Evolutionary conservation across 2,113 vertebrate genomes (phyloP).

Genomic region (Elaphurus davidianus): DNA sequence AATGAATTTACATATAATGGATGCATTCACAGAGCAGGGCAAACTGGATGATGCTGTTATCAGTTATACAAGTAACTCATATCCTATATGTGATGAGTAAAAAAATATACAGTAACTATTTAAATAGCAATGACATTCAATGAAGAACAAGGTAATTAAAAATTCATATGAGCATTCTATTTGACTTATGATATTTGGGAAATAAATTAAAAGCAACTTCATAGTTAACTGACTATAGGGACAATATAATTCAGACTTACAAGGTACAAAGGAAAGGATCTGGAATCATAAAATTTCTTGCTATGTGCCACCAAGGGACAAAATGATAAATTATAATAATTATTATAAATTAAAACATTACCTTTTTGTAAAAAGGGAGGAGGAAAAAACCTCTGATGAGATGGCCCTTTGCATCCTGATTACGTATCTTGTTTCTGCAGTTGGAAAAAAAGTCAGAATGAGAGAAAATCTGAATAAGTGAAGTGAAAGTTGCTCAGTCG

Average conservation of each 20-base stretch:
- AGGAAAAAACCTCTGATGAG: not conserved
- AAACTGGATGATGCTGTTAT: not conserved
- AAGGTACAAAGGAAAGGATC: not conserved
- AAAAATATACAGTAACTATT: not conserved
- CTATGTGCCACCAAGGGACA: not conserved
- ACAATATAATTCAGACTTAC: not conserved
- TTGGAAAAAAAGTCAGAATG: not conserved
- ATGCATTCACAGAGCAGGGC: not conserved
- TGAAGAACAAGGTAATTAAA: not conserved
- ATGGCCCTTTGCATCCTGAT: not conserved
- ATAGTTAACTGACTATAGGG: not conserved
- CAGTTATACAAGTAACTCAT: not conserved
- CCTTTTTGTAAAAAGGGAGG: not conserved
- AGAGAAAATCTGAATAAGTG: not conserved
- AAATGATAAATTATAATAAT: not conserved
- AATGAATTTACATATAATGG: not conserved
- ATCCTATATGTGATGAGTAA: not conserved
- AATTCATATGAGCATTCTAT: not conserved
- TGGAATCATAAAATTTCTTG: not conserved
- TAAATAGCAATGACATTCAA: not conserved
- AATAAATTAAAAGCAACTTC: not conserved
- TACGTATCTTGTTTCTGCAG: not conserved
- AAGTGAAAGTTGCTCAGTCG: not conserved
- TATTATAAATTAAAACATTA: not conserved
- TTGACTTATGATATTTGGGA: not conserved